Evolutionary conservation across 2,888 invertebrate genomes (phyloP), one percentile per base, ranked within the genome.

Genomic region (Xestobium rufovillosum): DNA sequence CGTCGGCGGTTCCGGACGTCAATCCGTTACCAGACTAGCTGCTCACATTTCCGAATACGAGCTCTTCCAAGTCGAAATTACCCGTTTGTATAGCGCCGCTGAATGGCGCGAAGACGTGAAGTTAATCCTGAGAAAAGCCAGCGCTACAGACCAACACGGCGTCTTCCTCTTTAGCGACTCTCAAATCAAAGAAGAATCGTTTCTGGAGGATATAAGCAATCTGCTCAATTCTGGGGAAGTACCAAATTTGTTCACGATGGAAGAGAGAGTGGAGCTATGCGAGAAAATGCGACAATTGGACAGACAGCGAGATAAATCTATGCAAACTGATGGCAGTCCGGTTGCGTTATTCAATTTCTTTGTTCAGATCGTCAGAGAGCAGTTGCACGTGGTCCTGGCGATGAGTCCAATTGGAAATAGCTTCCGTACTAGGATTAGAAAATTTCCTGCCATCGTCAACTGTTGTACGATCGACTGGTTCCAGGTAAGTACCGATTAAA

Each of bases 391-490:
- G 28, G 83, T 88, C 3, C 65, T 95, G 31, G 80, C 87, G 2
- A 90, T 94, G 88, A 90, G 89, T 10, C 91, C 83, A 0, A 91
- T 90, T 46, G 92, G 92, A 3, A 86, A 87, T 26, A 78, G 82
- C 3, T 80, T 94, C 57, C 71, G 88, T 31, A 81, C 78, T 50
- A 73, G 87, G 36, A 79, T 94, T 16, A 72, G 92, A 36, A 92
- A 90, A 63, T 95, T 94, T 61, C 94, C 94, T 0, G 81, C 91
- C 0, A 75, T 95, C 13, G 88, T 94, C 40, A 95, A 92, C 61
- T 94, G 92, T 61, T 94, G 94, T 58, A 94, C 92, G 1, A 92
- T 94, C 44, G 91, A 94, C 62, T 94, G 94, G 94, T 89, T 94
- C 63, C 90, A 88, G 71, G 76, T 76, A 44, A 36, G 31, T 30